Percentiles rank a stretch among this genome's conserved stretches.
Evolutionary conservation across 2,888 invertebrate genomes (phyloP).

Genomic region (Maniola hyperantus): DNA sequence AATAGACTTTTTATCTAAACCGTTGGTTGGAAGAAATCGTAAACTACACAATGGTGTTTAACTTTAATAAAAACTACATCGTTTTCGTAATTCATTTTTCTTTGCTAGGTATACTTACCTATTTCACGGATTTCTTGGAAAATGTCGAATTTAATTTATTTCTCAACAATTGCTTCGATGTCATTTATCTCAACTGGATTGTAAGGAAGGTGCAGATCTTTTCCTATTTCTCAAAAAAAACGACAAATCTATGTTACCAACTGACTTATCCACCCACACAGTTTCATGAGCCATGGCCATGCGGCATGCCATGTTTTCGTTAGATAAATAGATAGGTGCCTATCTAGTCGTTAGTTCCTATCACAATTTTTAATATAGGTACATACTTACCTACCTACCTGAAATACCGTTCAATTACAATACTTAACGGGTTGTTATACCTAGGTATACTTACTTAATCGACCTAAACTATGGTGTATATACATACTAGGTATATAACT

Average conservation of each 20-base stretch:
- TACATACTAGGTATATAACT: too few relatives aligned
- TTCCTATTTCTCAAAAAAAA: conserved; percentile 12
- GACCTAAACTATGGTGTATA: too few relatives aligned
- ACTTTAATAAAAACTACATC: conserved; percentile 30
- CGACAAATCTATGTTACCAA: not conserved
- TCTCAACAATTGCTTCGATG: not conserved
- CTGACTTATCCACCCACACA: too few relatives aligned
- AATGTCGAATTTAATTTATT: conserved; percentile 11
- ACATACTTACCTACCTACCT: too few relatives aligned
- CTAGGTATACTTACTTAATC: too few relatives aligned
- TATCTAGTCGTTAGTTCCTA: too few relatives aligned
- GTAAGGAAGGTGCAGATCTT: conserved; percentile 2
- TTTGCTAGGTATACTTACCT: conserved; percentile 18
- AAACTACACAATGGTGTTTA: conserved; percentile 51
- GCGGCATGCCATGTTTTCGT: too few relatives aligned
- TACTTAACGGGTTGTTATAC: too few relatives aligned
- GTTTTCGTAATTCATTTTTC: conserved; percentile 27
- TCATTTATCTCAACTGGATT: not conserved
- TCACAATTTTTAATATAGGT: too few relatives aligned
- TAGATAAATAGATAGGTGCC: too few relatives aligned
- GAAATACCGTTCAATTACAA: too few relatives aligned
- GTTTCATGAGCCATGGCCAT: too few relatives aligned
- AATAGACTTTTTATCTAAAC: conserved; percentile 47
- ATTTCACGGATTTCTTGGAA: conserved; percentile 28
- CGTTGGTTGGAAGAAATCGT: conserved; percentile 54